Conservation (phyloP, 2,113 vertebrate genomes). For the Xyliphius kryptos region DNA sequence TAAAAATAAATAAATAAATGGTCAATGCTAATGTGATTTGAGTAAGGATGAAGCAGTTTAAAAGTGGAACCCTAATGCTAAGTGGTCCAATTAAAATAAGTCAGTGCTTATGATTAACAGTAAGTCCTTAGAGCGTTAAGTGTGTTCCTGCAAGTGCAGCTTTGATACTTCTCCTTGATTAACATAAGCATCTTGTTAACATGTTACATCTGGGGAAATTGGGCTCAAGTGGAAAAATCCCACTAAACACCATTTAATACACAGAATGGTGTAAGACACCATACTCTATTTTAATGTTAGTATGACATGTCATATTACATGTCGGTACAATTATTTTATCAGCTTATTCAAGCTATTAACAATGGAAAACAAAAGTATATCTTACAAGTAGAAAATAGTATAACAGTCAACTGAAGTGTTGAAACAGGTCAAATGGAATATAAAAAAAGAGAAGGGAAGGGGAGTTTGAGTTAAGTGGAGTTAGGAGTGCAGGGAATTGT, state of each 20-base stretch:
- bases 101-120: not conserved
- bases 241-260: not conserved
- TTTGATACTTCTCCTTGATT: conserved; percentile 21
- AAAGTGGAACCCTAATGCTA: not conserved
- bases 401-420: conserved; percentile 47
- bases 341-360: not conserved
- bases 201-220: conserved; percentile 13
- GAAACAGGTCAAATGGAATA: conserved; percentile 30
- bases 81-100: conserved; percentile 19
- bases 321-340: not conserved
- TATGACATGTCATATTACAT: no score
- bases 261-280: no score
- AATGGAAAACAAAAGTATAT: not conserved
- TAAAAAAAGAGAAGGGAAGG: conserved; percentile 44
- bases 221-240: conserved; percentile 11
- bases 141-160: conserved; percentile 1
- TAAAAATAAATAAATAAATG: no score
- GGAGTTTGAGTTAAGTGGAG: conserved; percentile 7
- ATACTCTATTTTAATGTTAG: no score
- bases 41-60: conserved; percentile 4
- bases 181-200: conserved; percentile 19
- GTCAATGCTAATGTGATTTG: not conserved
- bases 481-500: conserved; percentile 57
- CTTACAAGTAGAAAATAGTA: conserved; percentile 22
- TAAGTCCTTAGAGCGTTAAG: conserved; percentile 2